Percentiles rank a stretch among this genome's conserved stretches.
Conservation (phyloP, 2,113 vertebrate genomes). For the Alouatta palliata region DNA sequence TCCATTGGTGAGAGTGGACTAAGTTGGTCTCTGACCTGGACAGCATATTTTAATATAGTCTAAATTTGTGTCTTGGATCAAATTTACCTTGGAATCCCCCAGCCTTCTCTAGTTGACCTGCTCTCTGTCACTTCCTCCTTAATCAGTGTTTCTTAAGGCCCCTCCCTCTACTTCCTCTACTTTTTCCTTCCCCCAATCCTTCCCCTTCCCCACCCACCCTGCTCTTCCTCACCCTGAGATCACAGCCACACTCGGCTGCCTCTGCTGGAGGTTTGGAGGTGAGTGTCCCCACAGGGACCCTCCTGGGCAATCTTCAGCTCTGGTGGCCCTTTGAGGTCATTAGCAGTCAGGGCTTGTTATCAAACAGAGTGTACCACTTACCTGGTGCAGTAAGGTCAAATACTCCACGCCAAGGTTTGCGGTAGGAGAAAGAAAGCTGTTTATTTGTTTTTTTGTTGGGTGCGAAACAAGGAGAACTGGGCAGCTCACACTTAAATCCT, state of each 20-base stretch:
- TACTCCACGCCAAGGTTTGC: no score
- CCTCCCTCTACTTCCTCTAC: neutral
- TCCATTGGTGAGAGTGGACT: neutral
- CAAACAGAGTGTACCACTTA: no score
- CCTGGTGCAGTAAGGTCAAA: no score
- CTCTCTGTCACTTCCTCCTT: neutral
- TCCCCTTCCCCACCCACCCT: no score
- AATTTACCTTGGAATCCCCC: neutral
- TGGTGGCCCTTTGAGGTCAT: neutral
- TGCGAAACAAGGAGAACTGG: no score
- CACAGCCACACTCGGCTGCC: neutral
- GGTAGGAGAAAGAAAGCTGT: no score
- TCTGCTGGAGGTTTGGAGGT: neutral
- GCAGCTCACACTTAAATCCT: no score
- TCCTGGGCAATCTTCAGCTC: neutral
- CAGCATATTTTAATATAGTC: neutral
- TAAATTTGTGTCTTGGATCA: neutral
- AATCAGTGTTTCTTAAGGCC: neutral
- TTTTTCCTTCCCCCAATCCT: no score
- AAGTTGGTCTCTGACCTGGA: neutral
- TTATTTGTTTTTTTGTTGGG: no score
- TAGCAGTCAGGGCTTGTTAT: neutral
- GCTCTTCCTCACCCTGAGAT: neutral
- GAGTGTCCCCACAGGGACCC: neutral
- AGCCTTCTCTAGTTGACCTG: neutral